Percentiles rank a stretch among this genome's conserved stretches.
phyloP scores from a whole-genome alignment of 2,113 vertebrate genomes.

The Chiloscyllium plagiosum region DNA sequence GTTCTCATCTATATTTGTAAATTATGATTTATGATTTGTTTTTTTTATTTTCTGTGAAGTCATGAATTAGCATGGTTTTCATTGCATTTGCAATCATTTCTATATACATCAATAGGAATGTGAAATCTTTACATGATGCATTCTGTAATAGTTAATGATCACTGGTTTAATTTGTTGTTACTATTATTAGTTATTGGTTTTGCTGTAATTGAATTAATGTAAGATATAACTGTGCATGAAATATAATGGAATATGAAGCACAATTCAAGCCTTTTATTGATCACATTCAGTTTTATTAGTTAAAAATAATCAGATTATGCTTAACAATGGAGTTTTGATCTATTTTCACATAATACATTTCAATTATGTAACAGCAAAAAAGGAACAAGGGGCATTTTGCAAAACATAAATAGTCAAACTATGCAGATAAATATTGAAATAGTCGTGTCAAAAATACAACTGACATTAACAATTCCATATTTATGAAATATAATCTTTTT shows the following conservation, averaged over 20 bases:
- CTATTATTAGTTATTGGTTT: neutral
- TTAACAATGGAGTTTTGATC: neutral
- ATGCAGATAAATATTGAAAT: neutral
- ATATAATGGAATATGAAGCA: neutral
- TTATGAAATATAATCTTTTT: constrained; percentile 18
- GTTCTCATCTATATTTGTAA: neutral
- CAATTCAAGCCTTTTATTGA: neutral
- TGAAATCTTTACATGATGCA: neutral
- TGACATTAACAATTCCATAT: neutral
- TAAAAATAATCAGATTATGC: neutral
- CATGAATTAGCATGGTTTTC: neutral
- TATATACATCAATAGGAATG: too few species aligned
- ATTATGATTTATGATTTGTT: neutral
- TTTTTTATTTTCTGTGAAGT: neutral
- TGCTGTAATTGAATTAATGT: neutral
- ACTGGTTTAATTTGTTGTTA: neutral
- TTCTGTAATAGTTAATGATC: neutral
- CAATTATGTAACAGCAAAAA: neutral
- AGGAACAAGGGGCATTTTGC: neutral
- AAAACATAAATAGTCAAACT: neutral
- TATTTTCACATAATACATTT: neutral
- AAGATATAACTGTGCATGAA: neutral
- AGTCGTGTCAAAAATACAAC: neutral
- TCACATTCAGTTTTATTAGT: neutral
- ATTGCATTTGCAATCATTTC: neutral